Base-by-base conservation (phyloP, 2,888 invertebrate species). In the Heteromurus nitidus region DNA sequence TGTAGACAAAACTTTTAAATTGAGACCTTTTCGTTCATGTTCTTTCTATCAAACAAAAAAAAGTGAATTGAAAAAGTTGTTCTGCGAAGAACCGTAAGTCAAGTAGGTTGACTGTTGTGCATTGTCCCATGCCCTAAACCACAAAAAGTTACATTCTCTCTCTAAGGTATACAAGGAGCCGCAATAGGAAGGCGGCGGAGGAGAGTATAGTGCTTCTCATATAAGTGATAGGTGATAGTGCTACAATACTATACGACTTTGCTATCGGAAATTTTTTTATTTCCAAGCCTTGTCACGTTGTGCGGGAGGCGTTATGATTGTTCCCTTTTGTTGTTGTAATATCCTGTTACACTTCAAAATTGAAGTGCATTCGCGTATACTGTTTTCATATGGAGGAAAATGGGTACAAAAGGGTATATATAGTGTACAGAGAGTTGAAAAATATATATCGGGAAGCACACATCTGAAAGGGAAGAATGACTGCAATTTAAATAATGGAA, bases 31-130 rank as follows among this genome's bases (percentile, higher is more conserved):
- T 64, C 20, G 22, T n/a, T 47, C 28, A 47, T 30, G n/a, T 22
- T 28, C n/a, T n/a, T 53, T 31, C 24, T 53, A 64, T 74, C 74
- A 75, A 67, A 65, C 65, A 75, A 75, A 64, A 44, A 36, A 31
- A 50, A n/a, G 73, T 36, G 65, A 75, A 67, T 75, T 74, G 73
- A 55, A 75, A 75, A 75, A 75, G 55, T 75, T 55, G 74, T 75
- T 65, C 31, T 3, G 26, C 9, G 18, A 26, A 64, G 60, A 28
- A 47, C 30, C 60, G n/a, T n/a, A 72, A 47, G 28, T 60, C 44
- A 28, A 72, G 60, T 42, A 36, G 22, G 2, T n/a, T 55, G n/a
- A n/a, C n/a, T 55, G 44, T 26, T 58, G 24, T 36, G 60, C 36
- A 50, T 18, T 67, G 2, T n/a, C 60, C 18, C n/a, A n/a, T n/a